phyloP scores from a whole-genome alignment of 2,113 vertebrate genomes.

The Elaphurus davidianus region DNA sequence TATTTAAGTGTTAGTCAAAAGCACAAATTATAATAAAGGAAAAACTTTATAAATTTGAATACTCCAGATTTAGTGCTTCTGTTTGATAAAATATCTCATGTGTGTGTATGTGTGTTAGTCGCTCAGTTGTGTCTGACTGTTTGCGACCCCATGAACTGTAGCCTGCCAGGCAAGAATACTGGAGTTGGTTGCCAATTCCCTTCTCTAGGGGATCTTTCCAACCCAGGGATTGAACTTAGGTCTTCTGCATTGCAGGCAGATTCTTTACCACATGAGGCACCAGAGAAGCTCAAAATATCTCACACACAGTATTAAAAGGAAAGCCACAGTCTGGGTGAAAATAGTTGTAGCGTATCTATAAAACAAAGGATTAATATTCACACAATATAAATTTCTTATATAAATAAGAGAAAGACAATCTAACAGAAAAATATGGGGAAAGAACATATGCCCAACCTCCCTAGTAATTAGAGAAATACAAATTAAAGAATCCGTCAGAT shows the following conservation, averaged over 20 bases:
- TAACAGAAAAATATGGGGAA: not conserved
- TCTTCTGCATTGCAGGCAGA: not conserved
- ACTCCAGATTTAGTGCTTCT: not conserved
- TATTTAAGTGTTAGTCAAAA: not conserved
- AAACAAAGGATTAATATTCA: not conserved
- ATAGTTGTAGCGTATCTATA: not conserved
- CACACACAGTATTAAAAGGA: not conserved
- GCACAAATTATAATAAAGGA: not conserved
- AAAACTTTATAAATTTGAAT: conserved; percentile 8
- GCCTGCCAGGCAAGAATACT: not conserved
- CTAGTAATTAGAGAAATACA: conserved; percentile 7
- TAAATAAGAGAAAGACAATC: not conserved
- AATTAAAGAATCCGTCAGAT: not conserved
- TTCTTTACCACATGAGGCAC: not conserved
- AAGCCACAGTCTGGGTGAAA: not conserved
- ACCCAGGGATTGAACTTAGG: not conserved
- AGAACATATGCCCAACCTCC: not conserved
- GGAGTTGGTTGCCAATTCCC: not conserved
- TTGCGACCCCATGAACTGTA: not conserved
- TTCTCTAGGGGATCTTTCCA: not conserved
- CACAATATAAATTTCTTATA: not conserved
- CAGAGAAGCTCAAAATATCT: not conserved
- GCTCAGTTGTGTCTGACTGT: not conserved
- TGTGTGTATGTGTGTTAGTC: not conserved
- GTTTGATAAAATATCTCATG: not conserved